Evolutionary conservation across 2,888 invertebrate genomes (phyloP).

Genomic region (Diadromus collaris): DNA sequence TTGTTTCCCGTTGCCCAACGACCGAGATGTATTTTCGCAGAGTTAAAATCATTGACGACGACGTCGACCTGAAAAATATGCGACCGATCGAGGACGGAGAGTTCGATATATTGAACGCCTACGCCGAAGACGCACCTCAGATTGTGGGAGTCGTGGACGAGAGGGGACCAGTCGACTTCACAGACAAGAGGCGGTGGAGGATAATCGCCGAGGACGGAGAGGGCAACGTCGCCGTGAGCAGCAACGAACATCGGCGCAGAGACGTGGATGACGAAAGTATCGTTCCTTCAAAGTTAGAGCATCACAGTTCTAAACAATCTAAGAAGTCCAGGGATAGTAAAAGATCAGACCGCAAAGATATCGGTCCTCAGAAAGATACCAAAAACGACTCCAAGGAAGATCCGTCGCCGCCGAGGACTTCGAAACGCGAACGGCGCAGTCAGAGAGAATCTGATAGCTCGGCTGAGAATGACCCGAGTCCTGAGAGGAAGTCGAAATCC

Average conservation of each 20-base stretch:
- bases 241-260: slow-evolving; percentile 23
- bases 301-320: slow-evolving; percentile 28
- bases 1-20: background rate
- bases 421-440: background rate
- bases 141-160: slow-evolving; percentile 95
- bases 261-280: slow-evolving; percentile 63
- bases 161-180: slow-evolving; percentile 74
- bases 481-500: slow-evolving; percentile 1
- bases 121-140: slow-evolving; percentile 94
- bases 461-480: background rate
- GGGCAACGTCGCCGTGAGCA: slow-evolving; percentile 67
- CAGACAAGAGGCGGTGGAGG: slow-evolving; percentile 77
- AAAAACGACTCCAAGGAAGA: slow-evolving; percentile 30
- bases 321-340: slow-evolving; percentile 35
- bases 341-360: slow-evolving; percentile 45
- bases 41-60: slow-evolving; percentile 93
- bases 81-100: slow-evolving; percentile 84
- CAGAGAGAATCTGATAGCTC: background rate
- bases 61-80: slow-evolving; percentile 85
- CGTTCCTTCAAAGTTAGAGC: slow-evolving; percentile 26
- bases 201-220: slow-evolving; percentile 76
- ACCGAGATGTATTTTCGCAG: slow-evolving; percentile 77
- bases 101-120: slow-evolving; percentile 85
- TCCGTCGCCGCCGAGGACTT: slow-evolving; percentile 22
- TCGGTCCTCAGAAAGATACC: slow-evolving; percentile 58